phyloP scores from a whole-genome alignment of 1,140 invertebrate genomes.

The Lerema accius region DNA sequence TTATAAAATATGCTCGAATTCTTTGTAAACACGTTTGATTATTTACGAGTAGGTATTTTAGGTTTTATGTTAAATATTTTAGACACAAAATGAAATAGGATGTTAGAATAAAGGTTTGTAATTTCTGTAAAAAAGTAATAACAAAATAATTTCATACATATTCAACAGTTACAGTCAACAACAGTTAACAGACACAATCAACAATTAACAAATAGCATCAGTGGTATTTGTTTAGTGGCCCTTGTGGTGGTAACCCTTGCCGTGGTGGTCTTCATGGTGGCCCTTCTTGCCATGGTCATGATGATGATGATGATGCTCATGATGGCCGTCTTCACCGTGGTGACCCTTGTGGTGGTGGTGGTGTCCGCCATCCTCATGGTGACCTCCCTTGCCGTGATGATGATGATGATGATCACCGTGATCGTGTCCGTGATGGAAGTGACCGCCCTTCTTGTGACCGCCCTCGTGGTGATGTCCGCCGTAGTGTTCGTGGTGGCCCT shows the following conservation, averaged over 20 bases:
- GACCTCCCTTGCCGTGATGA: slow-evolving; percentile 70
- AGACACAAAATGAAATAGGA: too few relatives aligned
- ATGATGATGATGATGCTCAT: slow-evolving; percentile 84
- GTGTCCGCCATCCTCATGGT: slow-evolving; percentile 72
- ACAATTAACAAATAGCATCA: slow-evolving; percentile 50
- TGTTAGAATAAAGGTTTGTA: not conserved
- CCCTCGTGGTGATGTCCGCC: slow-evolving; percentile 86
- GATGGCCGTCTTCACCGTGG: slow-evolving; percentile 74
- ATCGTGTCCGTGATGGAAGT: slow-evolving; percentile 87
- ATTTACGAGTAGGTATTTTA: too few relatives aligned
- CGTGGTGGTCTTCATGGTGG: slow-evolving; percentile 73
- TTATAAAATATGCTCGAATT: slow-evolving; percentile 2
- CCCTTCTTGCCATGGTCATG: slow-evolving; percentile 85
- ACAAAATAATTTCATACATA: slow-evolving; percentile 47
- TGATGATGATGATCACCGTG: slow-evolving; percentile 84
- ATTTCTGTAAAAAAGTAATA: slow-evolving; percentile 46
- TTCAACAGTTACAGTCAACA: too few relatives aligned
- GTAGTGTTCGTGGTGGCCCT: slow-evolving; percentile 86
- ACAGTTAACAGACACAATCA: too few relatives aligned
- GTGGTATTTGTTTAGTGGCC: slow-evolving; percentile 80
- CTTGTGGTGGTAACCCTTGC: slow-evolving; percentile 82
- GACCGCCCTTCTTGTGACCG: slow-evolving; percentile 85
- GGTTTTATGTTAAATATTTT: too few relatives aligned
- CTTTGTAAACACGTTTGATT: too few relatives aligned
- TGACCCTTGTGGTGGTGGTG: slow-evolving; percentile 84